These are phyloP conservation scores for Nannobrachium achirus DNA, from an alignment of 2,113 vertebrate species.

Conservation along the genomic window DNA sequence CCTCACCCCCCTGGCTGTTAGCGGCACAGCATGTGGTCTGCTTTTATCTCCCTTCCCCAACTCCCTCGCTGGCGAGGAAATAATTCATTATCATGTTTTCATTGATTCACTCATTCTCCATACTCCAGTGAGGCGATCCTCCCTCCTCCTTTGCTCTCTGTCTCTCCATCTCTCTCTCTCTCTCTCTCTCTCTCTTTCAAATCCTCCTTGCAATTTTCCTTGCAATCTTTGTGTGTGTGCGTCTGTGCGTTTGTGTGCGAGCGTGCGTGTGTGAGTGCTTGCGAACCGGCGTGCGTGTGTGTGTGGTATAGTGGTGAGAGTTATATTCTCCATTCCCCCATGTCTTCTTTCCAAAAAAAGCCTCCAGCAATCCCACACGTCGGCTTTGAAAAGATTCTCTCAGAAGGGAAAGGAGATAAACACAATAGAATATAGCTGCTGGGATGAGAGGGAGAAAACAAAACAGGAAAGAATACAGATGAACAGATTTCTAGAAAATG, in stretches of 20 bases:
- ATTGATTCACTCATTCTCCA: constrained; percentile 74
- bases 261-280: background rate
- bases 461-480: too few relatives aligned
- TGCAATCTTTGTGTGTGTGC: constrained; percentile 39
- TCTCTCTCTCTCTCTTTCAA: constrained; percentile 38
- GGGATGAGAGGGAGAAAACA: background rate
- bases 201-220: constrained; percentile 32
- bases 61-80: constrained; percentile 77
- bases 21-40: constrained; percentile 70
- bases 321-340: constrained; percentile 1
- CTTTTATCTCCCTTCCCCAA: constrained; percentile 80
- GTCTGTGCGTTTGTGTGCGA: constrained; percentile 21
- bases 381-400: constrained; percentile 52
- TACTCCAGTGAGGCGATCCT: constrained; percentile 34
- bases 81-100: constrained; percentile 80
- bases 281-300: background rate
- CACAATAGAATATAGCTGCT: constrained; percentile 11
- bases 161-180: background rate
- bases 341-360: constrained; percentile 35
- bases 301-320: constrained; percentile 13
- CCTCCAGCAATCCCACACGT: constrained; percentile 51
- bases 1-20: constrained; percentile 63
- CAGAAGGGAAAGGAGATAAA: constrained; percentile 51
- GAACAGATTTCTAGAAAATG: too few relatives aligned
- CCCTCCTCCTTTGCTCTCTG: background rate